Evolutionary conservation across 30 jellyfish, hydroid and myxozoan species (phyloP), one percentile per base, ranked within the genome.

Genomic region (Aurelia coerulea): DNA sequence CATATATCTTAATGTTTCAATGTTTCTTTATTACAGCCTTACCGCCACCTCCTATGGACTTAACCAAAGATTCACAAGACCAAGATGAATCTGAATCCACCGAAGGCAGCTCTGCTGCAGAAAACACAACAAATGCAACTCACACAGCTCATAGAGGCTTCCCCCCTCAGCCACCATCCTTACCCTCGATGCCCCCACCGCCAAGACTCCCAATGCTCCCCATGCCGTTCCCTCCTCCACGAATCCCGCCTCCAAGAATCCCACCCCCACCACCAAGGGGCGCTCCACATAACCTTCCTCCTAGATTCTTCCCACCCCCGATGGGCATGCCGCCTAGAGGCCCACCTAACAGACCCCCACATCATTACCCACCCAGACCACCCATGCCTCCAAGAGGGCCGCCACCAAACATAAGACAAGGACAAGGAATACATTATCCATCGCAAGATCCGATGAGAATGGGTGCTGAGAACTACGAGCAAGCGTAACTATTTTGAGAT

Each of bases 361-460:
- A 60, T 18, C 74, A 54, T 23, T 64, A 65, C 63, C 77, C 78
- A 14, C 91, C 97, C 2, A 59, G 82, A 18, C 95, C 90, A 14
- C 90, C 81, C 18, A 86, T 91, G 64, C 97, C 93, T 35, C 94
- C 94, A 7, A 73, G 85, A 39, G 62, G 79, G 41, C 94, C 82
- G 3, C 88, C 90, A 46, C 56, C 56, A 46, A 7, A 46, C 56
- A 1, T 46, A 6, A 46, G 56, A 46, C 56, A 46, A 31, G 33
- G 69, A 54, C 90, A 33, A 42, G 93, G 91, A 9, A 78, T 94
- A 35, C 99, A 94, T 69, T 95, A 95, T 66, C 99, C 99, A n/a
- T 95, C 99, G 0, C 99, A 95, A 60, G 99, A 95, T 56, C 99
- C 99, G 53, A 85, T 73, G 83, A 86, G 97, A 58, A 90, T 95